Conservation (phyloP, 2,113 vertebrate genomes). For the Pampusana beccarii region DNA sequence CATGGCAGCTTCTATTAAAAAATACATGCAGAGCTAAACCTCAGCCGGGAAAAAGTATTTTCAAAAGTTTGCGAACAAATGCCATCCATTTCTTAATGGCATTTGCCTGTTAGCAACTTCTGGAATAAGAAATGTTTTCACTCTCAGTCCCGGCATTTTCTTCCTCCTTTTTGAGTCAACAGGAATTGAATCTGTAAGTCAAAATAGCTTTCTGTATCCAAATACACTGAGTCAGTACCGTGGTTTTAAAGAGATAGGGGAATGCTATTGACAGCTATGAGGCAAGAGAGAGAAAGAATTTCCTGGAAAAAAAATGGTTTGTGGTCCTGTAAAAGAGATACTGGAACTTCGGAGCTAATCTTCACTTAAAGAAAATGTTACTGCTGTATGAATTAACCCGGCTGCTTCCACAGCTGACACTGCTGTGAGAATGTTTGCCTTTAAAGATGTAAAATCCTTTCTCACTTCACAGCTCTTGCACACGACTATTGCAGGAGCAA, state of each 20-base stretch:
- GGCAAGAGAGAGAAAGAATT: neutral
- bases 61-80: constrained; percentile 46
- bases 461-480: neutral
- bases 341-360: neutral
- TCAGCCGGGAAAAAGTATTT: constrained; percentile 30
- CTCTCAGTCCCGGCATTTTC: constrained; percentile 1
- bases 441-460: neutral
- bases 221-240: constrained; percentile 15
- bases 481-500: neutral
- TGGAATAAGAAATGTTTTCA: constrained; percentile 68
- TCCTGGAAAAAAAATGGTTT: neutral
- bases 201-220: constrained; percentile 60
- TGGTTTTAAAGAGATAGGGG: neutral
- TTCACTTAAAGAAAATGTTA: neutral
- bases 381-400: neutral
- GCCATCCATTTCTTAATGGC: constrained; percentile 17
- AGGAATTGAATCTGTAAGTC: constrained; percentile 66
- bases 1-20: constrained; percentile 36
- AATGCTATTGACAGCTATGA: neutral
- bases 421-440: neutral
- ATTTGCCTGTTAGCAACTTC: constrained; percentile 44
- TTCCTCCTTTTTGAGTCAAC: constrained; percentile 54
- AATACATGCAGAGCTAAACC: constrained; percentile 33
- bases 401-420: neutral
- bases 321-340: neutral